phyloP scores from a whole-genome alignment of 2,888 invertebrate species.

The Boloria selene region DNA sequence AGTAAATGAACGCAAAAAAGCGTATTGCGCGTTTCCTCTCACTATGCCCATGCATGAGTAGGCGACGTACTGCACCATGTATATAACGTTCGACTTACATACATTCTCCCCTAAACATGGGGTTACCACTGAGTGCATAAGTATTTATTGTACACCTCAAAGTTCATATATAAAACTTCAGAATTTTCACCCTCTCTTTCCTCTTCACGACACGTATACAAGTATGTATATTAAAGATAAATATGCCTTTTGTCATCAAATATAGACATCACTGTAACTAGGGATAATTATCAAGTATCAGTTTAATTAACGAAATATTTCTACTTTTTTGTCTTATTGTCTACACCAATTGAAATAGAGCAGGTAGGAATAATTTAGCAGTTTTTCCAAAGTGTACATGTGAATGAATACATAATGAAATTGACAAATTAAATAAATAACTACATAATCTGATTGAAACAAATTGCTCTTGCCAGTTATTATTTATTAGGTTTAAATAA shows the following conservation, averaged over 20 bases:
- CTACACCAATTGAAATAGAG: no score
- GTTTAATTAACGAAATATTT: no score
- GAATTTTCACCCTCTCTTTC: neutral
- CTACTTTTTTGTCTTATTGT: no score
- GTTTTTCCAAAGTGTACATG: no score
- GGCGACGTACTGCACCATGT: constrained; percentile 8
- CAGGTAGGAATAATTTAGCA: no score
- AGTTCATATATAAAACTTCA: constrained; percentile 7
- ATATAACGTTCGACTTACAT: constrained; percentile 16
- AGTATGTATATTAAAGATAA: neutral
- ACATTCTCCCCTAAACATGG: constrained; percentile 17
- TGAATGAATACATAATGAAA: no score
- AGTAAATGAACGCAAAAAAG: neutral
- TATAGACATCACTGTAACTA: no score
- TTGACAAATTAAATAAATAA: no score
- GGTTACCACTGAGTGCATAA: neutral
- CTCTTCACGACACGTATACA: neutral
- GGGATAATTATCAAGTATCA: no score
- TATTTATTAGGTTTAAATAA: no score
- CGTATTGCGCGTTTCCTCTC: neutral
- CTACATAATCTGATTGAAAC: no score
- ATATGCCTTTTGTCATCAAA: constrained; percentile 2
- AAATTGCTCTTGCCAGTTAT: no score
- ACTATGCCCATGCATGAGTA: constrained; percentile 13
- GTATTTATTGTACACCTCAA: constrained; percentile 17